Base-by-base conservation (phyloP, 1,140 invertebrate genomes). In the Caerostris darwini region DNA sequence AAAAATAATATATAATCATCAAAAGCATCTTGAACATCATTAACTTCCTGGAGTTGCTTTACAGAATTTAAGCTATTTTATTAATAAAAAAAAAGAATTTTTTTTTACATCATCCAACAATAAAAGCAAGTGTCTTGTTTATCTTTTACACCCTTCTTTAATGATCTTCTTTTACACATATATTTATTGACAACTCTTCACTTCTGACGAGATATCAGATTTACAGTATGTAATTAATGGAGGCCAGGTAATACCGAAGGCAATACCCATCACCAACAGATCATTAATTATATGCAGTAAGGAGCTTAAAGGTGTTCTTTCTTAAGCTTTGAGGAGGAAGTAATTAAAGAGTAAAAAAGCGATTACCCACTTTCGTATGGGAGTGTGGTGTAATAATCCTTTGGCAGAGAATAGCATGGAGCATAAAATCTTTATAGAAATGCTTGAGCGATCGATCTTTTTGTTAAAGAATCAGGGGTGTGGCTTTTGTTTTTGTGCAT, bases 201-300 rank as follows among this genome's bases (percentile, higher is more conserved):
- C 19, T 10, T 7, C 10, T 3, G 8, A 10, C 34, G 7, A 10
- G 69, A 77, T 77, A 77, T 77, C 34, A 77, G 19, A 34, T 71
- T 34, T 50, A 3, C 3, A 77, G 10, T 34, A 10, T 34, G 50
- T 77, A 77, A 77, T 77, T 77, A 77, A 77, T 77, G 34, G 69
- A 77, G 10, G 12, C 19, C 34, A 77, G 69, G 34, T 77, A 77
- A 34, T 77, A 50, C 34, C 19, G 50, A n/a, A 10, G 19, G 34
- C 69, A 50, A 34, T 77, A 53, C 19, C 69, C 69, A 77, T 53
- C 69, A 77, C 34, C 69, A 77, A 53, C 34, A 77, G 69, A 77
- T 77, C 69, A 77, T 77, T 77, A 77, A 77, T 77, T 77, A 77
- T 10, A 77, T 53, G 69, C 69, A 77, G 12, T 77, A 77, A 53